A percentile compares a stretch with the other conserved stretches of the same genome.
These are phyloP conservation scores for Maconellicoccus hirsutus DNA, from an alignment of 1,140 invertebrate species.

Conservation along the genomic window DNA sequence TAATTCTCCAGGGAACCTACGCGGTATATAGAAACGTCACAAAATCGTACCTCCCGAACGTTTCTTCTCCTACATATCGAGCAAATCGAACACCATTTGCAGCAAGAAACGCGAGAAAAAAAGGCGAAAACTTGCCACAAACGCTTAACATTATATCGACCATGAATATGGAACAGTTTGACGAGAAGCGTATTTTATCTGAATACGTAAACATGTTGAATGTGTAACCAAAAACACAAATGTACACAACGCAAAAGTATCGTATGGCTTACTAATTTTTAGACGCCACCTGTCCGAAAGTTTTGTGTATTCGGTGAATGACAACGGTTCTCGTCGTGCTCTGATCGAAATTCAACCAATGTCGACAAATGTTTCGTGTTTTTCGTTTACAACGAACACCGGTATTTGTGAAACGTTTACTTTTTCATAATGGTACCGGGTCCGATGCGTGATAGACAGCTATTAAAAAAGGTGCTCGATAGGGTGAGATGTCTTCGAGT, in stretches of 20 bases:
- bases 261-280: conserved; percentile 5
- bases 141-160: neutral
- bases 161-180: conserved; percentile 2
- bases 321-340: too few species aligned
- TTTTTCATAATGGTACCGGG: too few species aligned
- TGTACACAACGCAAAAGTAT: neutral
- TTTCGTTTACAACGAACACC: neutral
- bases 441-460: neutral
- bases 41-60: too few species aligned
- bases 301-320: neutral
- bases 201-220: conserved; percentile 9
- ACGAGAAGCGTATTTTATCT: conserved; percentile 1
- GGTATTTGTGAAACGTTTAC: too few species aligned
- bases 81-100: neutral
- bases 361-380: neutral
- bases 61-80: too few species aligned
- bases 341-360: neutral
- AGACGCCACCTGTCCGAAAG: neutral
- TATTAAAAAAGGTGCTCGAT: neutral
- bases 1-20: neutral
- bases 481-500: neutral
- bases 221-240: neutral
- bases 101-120: neutral
- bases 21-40: neutral
- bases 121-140: neutral